Percentiles rank a stretch among this genome's conserved stretches.
These are phyloP conservation scores for Zoanthus sansibaricus DNA, from an alignment of 92 coral and sea anemone species.

Conservation along the genomic window DNA sequence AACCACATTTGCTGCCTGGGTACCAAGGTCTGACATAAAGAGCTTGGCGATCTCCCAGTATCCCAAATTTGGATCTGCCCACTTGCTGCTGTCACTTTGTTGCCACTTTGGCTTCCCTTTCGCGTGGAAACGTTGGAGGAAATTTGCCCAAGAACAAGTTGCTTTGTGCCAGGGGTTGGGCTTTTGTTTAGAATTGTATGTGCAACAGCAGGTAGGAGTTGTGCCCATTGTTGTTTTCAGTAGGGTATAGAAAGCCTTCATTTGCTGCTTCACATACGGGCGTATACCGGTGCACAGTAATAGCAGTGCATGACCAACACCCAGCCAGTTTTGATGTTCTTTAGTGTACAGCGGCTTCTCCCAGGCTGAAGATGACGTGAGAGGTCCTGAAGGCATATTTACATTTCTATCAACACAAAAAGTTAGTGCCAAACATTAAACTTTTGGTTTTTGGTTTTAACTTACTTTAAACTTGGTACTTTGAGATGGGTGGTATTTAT, in stretches of 20 bases:
- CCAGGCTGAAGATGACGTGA: background rate
- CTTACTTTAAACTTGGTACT: too few species aligned
- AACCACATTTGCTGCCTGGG: conserved; percentile 15
- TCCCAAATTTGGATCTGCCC: conserved; percentile 80
- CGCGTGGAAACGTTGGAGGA: conserved; percentile 44
- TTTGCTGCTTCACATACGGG: conserved; percentile 56
- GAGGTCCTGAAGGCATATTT: background rate
- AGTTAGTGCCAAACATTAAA: too few species aligned
- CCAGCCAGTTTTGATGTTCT: conserved; percentile 80
- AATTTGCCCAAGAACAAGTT: conserved; percentile 75
- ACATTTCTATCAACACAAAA: too few species aligned
- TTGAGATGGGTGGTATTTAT: too few species aligned
- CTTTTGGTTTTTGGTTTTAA: too few species aligned
- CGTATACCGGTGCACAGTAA: conserved; percentile 69
- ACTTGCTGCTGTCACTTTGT: conserved; percentile 73
- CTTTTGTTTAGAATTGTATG: conserved; percentile 44
- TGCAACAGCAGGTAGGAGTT: conserved; percentile 60
- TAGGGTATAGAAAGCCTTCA: conserved; percentile 53
- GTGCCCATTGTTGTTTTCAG: conserved; percentile 35
- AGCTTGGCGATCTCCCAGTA: conserved; percentile 88
- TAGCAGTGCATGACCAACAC: conserved; percentile 73
- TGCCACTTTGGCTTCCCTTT: conserved; percentile 69
- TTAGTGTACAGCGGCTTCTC: conserved; percentile 38
- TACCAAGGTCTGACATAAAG: conserved; percentile 77
- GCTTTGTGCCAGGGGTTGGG: conserved; percentile 53